Percentiles rank a stretch among this genome's conserved stretches.
Evolutionary conservation across 2,797 vertebrate species (phyloP).

Genomic region (Oceanodroma leucorhoa): DNA sequence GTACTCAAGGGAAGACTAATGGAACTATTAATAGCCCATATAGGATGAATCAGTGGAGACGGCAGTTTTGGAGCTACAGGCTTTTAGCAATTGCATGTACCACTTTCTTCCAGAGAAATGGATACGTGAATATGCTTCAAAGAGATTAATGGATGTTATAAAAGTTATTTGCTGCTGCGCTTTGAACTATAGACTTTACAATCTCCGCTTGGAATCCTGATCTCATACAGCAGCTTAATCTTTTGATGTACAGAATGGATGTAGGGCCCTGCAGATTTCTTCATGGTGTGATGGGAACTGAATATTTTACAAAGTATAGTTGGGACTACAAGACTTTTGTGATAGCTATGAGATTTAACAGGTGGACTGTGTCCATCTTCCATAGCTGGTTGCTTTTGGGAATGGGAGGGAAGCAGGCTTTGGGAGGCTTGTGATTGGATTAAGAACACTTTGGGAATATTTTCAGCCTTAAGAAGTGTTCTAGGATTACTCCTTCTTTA

Average conservation of each 20-base stretch:
- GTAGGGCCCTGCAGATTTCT: neutral
- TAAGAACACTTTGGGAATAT: constrained; percentile 39
- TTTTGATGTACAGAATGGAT: neutral
- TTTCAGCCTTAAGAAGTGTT: constrained; percentile 29
- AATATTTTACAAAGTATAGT: neutral
- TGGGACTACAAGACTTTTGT: neutral
- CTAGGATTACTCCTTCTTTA: constrained; percentile 48
- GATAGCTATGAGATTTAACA: constrained; percentile 8
- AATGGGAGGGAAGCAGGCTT: neutral
- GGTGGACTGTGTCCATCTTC: constrained; percentile 36
- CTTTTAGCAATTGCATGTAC: neutral
- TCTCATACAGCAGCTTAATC: neutral
- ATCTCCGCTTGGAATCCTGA: neutral
- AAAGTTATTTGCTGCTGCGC: neutral
- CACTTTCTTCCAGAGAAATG: neutral
- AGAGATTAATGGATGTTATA: neutral
- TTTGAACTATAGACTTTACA: neutral
- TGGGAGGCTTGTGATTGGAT: constrained; percentile 11
- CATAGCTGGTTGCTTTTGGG: neutral
- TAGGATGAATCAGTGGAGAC: neutral
- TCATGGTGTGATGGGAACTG: neutral
- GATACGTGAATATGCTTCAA: neutral
- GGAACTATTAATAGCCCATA: neutral
- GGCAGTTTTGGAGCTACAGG: neutral
- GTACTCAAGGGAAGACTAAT: neutral